Evolutionary conservation across 2,797 vertebrate genomes (phyloP).

Genomic region (Uromys caudimaculatus): DNA sequence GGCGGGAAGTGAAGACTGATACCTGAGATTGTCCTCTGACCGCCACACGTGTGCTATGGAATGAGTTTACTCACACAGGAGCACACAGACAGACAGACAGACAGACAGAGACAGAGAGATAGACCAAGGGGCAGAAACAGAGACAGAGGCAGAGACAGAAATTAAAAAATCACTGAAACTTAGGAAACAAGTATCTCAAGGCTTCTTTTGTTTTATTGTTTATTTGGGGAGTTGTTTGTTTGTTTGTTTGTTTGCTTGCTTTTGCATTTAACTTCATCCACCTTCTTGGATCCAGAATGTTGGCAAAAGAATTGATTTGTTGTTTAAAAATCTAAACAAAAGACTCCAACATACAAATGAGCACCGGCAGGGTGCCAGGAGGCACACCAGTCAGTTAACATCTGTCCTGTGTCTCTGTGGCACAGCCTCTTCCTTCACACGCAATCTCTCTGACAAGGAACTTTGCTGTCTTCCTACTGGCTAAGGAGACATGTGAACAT

Average conservation of each 20-base stretch:
- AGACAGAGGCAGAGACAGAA: not conserved
- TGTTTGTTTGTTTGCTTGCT: not conserved
- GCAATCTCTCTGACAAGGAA: not conserved
- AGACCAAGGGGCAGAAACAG: not conserved
- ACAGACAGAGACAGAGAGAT: not conserved
- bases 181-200: not conserved
- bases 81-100: not conserved
- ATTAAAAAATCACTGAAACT: not conserved
- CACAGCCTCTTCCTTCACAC: not conserved
- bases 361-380: not conserved
- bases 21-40: not conserved
- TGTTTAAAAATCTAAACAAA: constrained; percentile 42
- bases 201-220: not conserved
- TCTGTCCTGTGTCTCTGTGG: not conserved
- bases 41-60: not conserved
- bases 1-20: not conserved
- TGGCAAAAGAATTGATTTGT: constrained; percentile 14
- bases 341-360: not conserved
- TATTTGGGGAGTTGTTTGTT: fast-evolving
- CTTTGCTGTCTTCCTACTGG: not conserved
- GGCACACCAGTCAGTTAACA: not conserved
- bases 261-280: not conserved
- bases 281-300: not conserved
- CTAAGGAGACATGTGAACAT: not conserved
- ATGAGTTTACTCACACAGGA: not conserved